These are phyloP conservation scores for Drosophila sechellia DNA, from an alignment of 1,140 invertebrate genomes.

Conservation along the genomic window DNA sequence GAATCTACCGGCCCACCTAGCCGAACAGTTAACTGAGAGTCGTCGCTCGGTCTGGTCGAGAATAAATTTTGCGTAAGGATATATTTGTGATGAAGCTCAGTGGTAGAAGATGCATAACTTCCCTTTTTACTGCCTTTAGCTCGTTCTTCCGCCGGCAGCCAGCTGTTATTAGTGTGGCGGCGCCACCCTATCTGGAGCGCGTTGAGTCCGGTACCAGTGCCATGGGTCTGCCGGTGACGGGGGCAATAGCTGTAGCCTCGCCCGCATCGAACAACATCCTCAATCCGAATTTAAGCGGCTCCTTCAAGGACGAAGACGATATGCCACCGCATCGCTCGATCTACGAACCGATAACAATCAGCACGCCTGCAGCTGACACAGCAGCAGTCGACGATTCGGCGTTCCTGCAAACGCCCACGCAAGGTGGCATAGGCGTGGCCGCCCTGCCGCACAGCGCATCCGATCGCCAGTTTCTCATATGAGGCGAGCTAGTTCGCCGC, in stretches of 20 bases:
- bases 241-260: conserved; percentile 39
- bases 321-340: conserved; percentile 75
- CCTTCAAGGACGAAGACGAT: conserved; percentile 81
- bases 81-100: not conserved
- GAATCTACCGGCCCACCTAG: conserved; percentile 72
- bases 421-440: conserved; percentile 77
- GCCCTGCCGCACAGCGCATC: conserved; percentile 63
- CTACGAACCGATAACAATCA: conserved; percentile 73
- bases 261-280: conserved; percentile 83
- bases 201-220: conserved; percentile 49
- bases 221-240: conserved; percentile 16
- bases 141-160: conserved; percentile 62
- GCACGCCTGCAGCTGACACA: conserved; percentile 45
- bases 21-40: conserved; percentile 51
- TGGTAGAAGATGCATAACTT: too few relatives aligned
- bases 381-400: conserved; percentile 54
- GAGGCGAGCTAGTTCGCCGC: conserved; percentile 19
- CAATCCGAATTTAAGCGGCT: conserved; percentile 84
- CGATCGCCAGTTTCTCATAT: conserved; percentile 72
- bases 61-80: conserved; percentile 54
- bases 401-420: conserved; percentile 73
- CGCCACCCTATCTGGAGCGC: conserved; percentile 70
- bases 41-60: conserved; percentile 60
- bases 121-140: conserved; percentile 9
- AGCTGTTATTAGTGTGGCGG: conserved; percentile 63